Evolutionary conservation across 1,140 invertebrate genomes (phyloP), one percentile per base, ranked within the genome.

Genomic region (Chelonus insularis): DNA sequence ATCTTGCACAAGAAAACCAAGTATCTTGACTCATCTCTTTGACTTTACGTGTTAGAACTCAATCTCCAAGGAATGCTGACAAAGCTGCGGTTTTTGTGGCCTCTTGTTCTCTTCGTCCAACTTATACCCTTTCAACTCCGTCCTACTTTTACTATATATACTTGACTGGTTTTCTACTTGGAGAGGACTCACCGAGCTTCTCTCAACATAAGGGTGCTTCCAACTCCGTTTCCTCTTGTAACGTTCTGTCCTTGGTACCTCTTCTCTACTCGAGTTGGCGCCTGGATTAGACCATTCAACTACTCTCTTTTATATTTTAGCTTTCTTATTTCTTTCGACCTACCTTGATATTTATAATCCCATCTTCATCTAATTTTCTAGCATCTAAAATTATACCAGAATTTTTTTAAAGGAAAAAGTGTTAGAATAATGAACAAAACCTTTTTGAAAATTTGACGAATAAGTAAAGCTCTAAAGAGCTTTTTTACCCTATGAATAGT

Each of bases 1-100:
- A n/a, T n/a, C n/a, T n/a, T n/a, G n/a, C n/a, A n/a, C n/a, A 7
- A 11, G 32, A 34, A 11, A 34, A 8, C 37, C n/a, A 48, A 32
- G 32, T 48, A 47, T 18, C 41, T 9, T 16, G 25, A 25, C 20
- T 51, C 23, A 21, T 21, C 45, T 25, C 47, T 57, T 60, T 56
- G 32, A 60, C 25, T 23, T 16, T 57, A 43, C 54, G 58, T 57
- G 58, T 41, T 52, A 51, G 45, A 58, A 43, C 50, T 45, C 57
- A 57, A 36, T 61, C 50, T 57, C 61, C 63, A 69, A 68, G 71
- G 70, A 77, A 74, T 72, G 76, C 77, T 80, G 77, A 80, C 77
- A 77, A 79, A 80, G 77, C 76, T 74, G 71, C 69, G 65, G 72
- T 52, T 52, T 70, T 64, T 64, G 52, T 64, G 51, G 34, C 23